These are phyloP conservation scores for Tetrapedia diversipes DNA, from an alignment of 2,888 invertebrate species.

Conservation along the genomic window DNA sequence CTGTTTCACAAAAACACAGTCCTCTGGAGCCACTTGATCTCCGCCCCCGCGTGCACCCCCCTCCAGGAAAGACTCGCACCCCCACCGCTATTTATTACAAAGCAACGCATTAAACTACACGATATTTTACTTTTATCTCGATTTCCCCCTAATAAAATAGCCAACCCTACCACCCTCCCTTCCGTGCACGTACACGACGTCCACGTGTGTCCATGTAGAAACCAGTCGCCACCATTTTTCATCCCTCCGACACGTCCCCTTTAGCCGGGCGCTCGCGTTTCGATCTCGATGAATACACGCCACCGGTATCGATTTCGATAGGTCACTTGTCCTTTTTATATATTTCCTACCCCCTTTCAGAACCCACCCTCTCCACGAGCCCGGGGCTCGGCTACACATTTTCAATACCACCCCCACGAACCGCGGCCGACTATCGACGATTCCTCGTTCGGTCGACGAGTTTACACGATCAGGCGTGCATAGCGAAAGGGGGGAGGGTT, in stretches of 20 bases:
- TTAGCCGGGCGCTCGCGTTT: conserved; percentile 23
- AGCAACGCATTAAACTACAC: conserved; percentile 33
- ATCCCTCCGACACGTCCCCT: conserved; percentile 36
- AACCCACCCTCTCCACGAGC: background rate
- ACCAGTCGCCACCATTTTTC: conserved; percentile 42
- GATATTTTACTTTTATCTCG: conserved; percentile 45
- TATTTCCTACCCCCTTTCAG: conserved; percentile 14
- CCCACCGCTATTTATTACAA: conserved; percentile 26
- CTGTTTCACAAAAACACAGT: background rate
- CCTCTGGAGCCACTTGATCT: background rate
- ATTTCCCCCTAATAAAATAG: conserved; percentile 40
- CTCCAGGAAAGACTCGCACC: background rate
- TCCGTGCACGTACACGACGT: no score
- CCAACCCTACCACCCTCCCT: no score
- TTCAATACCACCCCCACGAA: conserved; percentile 43
- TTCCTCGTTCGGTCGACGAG: conserved; percentile 7
- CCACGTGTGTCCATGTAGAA: conserved; percentile 13
- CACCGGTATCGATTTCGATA: conserved; percentile 59
- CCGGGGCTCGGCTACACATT: conserved; percentile 35
- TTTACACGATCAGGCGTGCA: conserved; percentile 2
- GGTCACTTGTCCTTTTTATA: conserved; percentile 57
- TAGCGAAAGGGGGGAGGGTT: no score
- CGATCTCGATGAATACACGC: conserved; percentile 61
- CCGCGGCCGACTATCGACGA: conserved; percentile 16
- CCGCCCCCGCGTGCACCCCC: background rate